Conservation (phyloP, 1,140 invertebrate genomes). For the Bicyclus anynana region DNA sequence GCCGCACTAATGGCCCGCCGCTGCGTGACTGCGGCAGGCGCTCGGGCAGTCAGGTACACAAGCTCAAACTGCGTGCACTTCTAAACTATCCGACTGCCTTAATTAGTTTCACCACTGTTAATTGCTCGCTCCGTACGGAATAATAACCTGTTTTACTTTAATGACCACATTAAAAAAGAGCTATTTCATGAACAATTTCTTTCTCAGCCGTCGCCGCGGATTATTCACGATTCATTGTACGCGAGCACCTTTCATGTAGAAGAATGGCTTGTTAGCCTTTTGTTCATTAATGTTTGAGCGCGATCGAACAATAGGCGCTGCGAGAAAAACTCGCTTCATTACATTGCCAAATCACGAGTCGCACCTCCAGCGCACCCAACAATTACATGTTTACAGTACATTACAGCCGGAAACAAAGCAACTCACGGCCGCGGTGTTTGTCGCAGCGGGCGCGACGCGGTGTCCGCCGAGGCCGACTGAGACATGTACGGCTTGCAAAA, state of each 20-base stretch:
- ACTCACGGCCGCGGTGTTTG: no score
- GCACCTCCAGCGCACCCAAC: not conserved
- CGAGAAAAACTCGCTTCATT: slow-evolving; percentile 1
- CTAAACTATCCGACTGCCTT: slow-evolving; percentile 37
- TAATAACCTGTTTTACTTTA: slow-evolving; percentile 50
- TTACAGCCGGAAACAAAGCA: no score
- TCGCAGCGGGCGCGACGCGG: no score
- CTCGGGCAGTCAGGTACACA: no score
- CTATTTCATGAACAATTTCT: slow-evolving; percentile 34
- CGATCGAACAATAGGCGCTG: slow-evolving; percentile 28
- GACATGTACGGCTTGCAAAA: no score
- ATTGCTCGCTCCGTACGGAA: slow-evolving; percentile 40
- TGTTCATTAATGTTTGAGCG: slow-evolving; percentile 52
- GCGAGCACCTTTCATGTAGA: slow-evolving; percentile 51
- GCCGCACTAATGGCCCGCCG: slow-evolving; percentile 30
- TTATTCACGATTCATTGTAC: slow-evolving; percentile 66
- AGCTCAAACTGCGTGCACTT: slow-evolving; percentile 30
- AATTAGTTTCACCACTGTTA: slow-evolving; percentile 42
- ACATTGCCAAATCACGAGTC: slow-evolving; percentile 1
- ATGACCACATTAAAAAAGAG: slow-evolving; percentile 25
- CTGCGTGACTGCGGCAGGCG: slow-evolving; percentile 33
- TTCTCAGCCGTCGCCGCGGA: slow-evolving; percentile 52
- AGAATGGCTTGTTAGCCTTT: slow-evolving; percentile 60
- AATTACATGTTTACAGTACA: no score
- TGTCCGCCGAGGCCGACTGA: no score